Percentiles rank a stretch among this genome's conserved stretches.
Evolutionary conservation across 2,888 invertebrate genomes (phyloP).

Genomic region (Drosophila mettleri): DNA sequence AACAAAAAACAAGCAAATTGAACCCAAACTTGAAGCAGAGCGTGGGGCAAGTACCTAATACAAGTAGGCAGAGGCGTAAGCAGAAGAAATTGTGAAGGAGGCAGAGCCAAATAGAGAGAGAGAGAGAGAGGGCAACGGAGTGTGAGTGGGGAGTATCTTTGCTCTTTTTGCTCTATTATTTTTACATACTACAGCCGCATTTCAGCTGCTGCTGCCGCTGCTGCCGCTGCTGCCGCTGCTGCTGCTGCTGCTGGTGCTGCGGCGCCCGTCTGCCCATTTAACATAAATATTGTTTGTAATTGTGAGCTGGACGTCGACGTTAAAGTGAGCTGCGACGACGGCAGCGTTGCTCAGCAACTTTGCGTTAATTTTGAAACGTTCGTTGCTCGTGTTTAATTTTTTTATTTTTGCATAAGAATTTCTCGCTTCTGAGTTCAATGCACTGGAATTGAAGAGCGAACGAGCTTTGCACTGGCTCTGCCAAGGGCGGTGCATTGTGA

Average conservation of each 20-base stretch:
- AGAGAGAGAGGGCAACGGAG: too few species aligned
- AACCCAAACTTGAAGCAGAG: slow-evolving; percentile 33
- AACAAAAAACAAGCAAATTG: neutral
- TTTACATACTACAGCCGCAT: slow-evolving; percentile 23
- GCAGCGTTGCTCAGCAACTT: slow-evolving; percentile 73
- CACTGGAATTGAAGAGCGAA: slow-evolving; percentile 57
- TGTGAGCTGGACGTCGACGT: slow-evolving; percentile 53
- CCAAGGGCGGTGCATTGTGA: slow-evolving; percentile 9
- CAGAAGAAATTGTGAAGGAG: neutral
- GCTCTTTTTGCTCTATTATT: slow-evolving; percentile 42
- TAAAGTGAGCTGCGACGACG: slow-evolving; percentile 20
- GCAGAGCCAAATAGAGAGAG: too few species aligned
- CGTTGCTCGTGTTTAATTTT: slow-evolving; percentile 45
- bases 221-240: neutral
- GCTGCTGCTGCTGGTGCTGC: slow-evolving; percentile 3
- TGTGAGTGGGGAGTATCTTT: neutral
- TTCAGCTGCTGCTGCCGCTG: slow-evolving; percentile 15
- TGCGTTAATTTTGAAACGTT: slow-evolving; percentile 72
- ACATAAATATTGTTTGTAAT: slow-evolving; percentile 77
- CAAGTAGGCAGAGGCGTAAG: slow-evolving; percentile 8
- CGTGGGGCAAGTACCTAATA: slow-evolving; percentile 24
- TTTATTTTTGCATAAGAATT: slow-evolving; percentile 75
- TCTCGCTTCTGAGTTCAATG: slow-evolving; percentile 75
- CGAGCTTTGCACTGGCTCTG: slow-evolving; percentile 29
- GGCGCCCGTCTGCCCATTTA: slow-evolving; percentile 73